Evolutionary conservation across 2,113 vertebrate genomes (phyloP), one percentile per base, ranked within the genome.

Genomic region (Ptychochromis oligacanthus): DNA sequence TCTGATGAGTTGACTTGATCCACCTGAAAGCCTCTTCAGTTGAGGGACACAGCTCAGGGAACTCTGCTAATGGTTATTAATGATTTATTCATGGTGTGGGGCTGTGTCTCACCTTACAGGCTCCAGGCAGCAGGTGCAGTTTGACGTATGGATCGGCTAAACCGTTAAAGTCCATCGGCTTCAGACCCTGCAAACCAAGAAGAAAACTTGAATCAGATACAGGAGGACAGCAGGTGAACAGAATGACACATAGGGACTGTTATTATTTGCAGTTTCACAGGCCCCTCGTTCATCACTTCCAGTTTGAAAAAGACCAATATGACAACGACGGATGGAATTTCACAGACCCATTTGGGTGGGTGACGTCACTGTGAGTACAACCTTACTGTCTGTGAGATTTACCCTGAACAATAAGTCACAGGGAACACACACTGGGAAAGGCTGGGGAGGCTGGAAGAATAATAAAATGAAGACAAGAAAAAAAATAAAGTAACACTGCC

Each of bases 111-210:
- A 98, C 97, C 97, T 97, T 98, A 84, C 96, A 97, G 83, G 97
- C 97, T 58, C 97, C 97, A 0, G 97, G 97, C 36, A 98, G 94
- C 77, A 98, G 96, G 80, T 98, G 97, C 67, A 98, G 94, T 86
- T 98, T 98, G 79, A 98, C 97, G 2, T 98, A 98, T 3, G 97
- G 97, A 78, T 98, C 97, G 0, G 97, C 91, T 20, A 98, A 87
- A 81, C 97, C 97, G 28, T 98, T 97, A 70, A 97, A 98, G 92
- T 97, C 97, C 97, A 98, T 98, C 15, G 97, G 96, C 88, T 97
- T 98, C 89, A 98, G 91, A 80, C 97, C 97, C 97, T 97, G 88
- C 1, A 79, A 17, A 52, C 3, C 49, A 3, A 65, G 56, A 54
- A 57, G 28, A 55, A 36, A 2, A 60, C 4, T 3, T 1, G 7